A percentile compares a stretch with the other conserved stretches of the same genome.
Conservation (phyloP, 2,113 vertebrate genomes). For the Syngnathus floridae region DNA sequence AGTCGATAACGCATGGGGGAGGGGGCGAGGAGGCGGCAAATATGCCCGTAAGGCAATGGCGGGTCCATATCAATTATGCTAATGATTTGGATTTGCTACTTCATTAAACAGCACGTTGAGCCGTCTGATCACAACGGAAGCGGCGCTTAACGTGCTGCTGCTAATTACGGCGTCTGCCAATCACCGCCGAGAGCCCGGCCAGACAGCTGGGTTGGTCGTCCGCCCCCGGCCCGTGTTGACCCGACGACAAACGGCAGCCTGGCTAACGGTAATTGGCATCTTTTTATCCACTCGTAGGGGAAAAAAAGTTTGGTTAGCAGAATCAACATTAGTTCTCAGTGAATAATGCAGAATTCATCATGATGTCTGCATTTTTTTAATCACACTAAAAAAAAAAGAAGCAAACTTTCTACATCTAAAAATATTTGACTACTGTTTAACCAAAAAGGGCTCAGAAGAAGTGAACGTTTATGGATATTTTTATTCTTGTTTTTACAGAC, state of each 20-base stretch:
- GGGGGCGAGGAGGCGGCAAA: slow-evolving; percentile 9
- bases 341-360: not conserved
- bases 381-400: too few relatives aligned
- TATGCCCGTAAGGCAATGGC: slow-evolving; percentile 49
- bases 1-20: slow-evolving; percentile 46
- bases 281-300: not conserved
- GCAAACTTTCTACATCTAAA: too few relatives aligned
- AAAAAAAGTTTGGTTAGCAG: too few relatives aligned
- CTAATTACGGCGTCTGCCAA: slow-evolving; percentile 63
- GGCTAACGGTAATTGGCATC: not conserved
- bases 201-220: slow-evolving; percentile 40
- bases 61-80: slow-evolving; percentile 62
- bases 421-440: too few relatives aligned
- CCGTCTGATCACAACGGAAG: slow-evolving; percentile 35
- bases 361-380: not conserved
- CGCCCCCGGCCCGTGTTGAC: not conserved
- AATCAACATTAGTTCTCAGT: not conserved
- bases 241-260: slow-evolving; percentile 11
- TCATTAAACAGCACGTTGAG: slow-evolving; percentile 65
- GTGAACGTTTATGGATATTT: slow-evolving; percentile 31
- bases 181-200: slow-evolving; percentile 44
- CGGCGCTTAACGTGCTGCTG: slow-evolving; percentile 8
- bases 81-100: slow-evolving; percentile 67
- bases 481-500: slow-evolving; percentile 67
- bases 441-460: not conserved